phyloP scores from a whole-genome alignment of 2,888 invertebrate genomes.

The Lordiphosa andalusiaca region DNA sequence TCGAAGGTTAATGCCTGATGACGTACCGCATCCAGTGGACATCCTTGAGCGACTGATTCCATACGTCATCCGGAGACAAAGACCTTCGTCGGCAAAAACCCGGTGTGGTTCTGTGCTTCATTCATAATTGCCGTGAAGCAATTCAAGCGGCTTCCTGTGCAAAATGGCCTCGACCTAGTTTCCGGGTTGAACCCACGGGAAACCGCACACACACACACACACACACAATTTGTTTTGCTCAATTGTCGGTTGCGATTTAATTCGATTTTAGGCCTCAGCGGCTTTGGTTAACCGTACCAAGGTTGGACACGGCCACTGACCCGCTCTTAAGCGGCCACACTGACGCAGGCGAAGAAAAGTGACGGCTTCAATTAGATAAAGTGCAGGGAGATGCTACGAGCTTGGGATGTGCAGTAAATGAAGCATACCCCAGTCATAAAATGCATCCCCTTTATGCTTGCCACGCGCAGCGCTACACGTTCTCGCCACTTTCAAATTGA shows the following conservation, averaged over 20 bases:
- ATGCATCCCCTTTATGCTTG: conserved; percentile 27
- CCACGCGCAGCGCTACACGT: not conserved
- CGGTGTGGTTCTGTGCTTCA: conserved; percentile 35
- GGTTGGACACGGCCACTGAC: conserved; percentile 2
- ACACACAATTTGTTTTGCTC: conserved; percentile 15
- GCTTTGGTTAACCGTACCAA: conserved; percentile 14
- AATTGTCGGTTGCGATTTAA: conserved; percentile 27
- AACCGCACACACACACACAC: conserved; percentile 12
- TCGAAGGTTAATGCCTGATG: conserved; percentile 70
- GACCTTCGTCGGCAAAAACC: conserved; percentile 21
- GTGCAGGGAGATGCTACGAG: not conserved
- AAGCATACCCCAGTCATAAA: not conserved
- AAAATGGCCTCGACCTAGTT: conserved; percentile 55
- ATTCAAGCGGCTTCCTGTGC: conserved; percentile 16
- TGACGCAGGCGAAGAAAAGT: conserved; percentile 18
- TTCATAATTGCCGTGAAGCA: conserved; percentile 66
- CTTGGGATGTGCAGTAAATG: not conserved
- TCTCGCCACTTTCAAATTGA: conserved; percentile 19
- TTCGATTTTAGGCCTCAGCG: conserved; percentile 21
- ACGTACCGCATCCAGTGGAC: conserved; percentile 46
- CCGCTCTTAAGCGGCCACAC: not conserved
- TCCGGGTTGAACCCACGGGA: conserved; percentile 42
- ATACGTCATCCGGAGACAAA: conserved; percentile 39
- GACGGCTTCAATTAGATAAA: conserved; percentile 18
- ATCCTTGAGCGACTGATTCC: conserved; percentile 57